Percentiles rank a stretch among this genome's conserved stretches.
These are phyloP conservation scores for Heliconius erato DNA, from an alignment of 2,888 invertebrate genomes.

Conservation along the genomic window DNA sequence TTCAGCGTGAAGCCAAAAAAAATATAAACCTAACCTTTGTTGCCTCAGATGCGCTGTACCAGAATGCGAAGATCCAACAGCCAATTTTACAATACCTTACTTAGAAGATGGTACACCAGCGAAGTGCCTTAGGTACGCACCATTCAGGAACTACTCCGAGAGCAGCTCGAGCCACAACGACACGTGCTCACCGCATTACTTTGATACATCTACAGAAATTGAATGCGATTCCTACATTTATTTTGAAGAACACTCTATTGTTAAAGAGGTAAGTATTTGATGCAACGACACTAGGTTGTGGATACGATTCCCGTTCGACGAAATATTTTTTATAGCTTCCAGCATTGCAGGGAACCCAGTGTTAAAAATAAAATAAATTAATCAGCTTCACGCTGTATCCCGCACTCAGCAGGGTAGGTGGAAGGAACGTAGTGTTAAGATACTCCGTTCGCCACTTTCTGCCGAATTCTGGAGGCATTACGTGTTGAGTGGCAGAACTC, in stretches of 20 bases:
- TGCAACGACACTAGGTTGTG: not conserved
- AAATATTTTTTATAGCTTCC: not conserved
- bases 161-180: conserved; percentile 58
- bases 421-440: no score
- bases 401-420: no score
- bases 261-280: conserved; percentile 70
- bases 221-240: conserved; percentile 76
- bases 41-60: conserved; percentile 75
- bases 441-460: no score
- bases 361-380: no score
- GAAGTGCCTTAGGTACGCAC: conserved; percentile 75
- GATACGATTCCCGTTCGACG: not conserved
- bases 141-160: conserved; percentile 59
- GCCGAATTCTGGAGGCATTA: no score
- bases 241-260: conserved; percentile 78
- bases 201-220: conserved; percentile 71
- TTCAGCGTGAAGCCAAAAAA: not conserved
- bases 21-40: not conserved
- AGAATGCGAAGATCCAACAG: conserved; percentile 69
- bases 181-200: conserved; percentile 69
- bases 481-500: no score
- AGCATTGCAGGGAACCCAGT: no score
- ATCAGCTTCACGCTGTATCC: no score
- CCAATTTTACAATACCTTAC: conserved; percentile 77
- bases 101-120: conserved; percentile 66